Evolutionary conservation across 2,113 vertebrate genomes (phyloP).

Genomic region (Haemorhous mexicanus): DNA sequence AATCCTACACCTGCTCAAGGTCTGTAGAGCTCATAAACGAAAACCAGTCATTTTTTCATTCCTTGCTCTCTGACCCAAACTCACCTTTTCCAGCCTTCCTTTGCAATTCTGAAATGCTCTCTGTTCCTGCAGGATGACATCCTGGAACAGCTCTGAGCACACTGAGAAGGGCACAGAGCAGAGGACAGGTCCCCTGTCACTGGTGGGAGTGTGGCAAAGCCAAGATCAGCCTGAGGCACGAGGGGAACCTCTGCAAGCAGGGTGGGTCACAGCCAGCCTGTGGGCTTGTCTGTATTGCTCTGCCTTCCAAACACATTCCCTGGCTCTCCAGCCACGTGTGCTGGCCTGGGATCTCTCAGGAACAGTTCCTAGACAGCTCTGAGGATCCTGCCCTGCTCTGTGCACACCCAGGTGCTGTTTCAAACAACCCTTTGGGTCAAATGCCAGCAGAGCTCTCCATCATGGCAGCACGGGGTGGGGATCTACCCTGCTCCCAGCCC

Average conservation of each 20-base stretch:
- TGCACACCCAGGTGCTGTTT: neutral
- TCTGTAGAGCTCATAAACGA: neutral
- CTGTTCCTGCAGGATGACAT: neutral
- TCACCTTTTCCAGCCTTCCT: neutral
- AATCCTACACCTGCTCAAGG: neutral
- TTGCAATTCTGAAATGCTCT: neutral
- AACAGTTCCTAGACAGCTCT: neutral
- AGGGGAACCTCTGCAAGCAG: neutral
- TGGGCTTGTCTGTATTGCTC: neutral
- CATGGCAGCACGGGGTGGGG: neutral
- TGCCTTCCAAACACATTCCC: neutral
- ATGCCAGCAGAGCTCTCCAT: neutral
- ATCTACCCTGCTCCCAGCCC: neutral
- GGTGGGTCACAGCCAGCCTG: neutral
- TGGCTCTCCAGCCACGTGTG: neutral
- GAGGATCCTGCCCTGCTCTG: neutral
- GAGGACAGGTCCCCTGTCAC: neutral
- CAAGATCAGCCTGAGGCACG: fast-evolving
- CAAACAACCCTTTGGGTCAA: neutral
- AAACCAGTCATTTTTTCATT: neutral
- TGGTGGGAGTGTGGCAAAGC: neutral
- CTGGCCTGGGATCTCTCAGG: neutral
- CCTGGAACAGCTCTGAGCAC: neutral
- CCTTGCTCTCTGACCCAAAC: neutral
- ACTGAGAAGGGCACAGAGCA: neutral